These are phyloP conservation scores for Orchestia grillus DNA, from an alignment of 1,140 invertebrate genomes.

Conservation along the genomic window DNA sequence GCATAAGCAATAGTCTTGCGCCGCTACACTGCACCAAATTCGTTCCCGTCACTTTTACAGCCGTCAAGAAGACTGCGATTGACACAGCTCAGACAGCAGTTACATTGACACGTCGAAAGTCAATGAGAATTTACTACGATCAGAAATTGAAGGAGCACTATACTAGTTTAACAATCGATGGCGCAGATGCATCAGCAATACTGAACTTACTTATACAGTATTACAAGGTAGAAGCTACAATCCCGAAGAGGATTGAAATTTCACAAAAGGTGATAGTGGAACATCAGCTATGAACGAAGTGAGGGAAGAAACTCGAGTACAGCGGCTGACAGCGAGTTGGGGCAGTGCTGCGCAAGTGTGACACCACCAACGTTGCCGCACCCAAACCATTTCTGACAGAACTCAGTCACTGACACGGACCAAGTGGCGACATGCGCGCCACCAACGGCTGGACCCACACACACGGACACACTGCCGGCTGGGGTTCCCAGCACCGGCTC, in stretches of 20 bases:
- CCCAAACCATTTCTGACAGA: background rate
- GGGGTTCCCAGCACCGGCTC: background rate
- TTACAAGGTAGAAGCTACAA: background rate
- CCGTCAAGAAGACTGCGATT: background rate
- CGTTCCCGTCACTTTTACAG: background rate
- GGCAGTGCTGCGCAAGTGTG: background rate
- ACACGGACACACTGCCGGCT: background rate
- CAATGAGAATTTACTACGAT: background rate
- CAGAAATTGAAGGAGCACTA: background rate
- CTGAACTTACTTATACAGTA: background rate
- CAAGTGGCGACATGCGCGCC: slow-evolving; percentile 20
- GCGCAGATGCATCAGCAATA: background rate
- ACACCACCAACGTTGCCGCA: background rate
- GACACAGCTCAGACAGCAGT: background rate
- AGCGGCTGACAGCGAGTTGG: background rate
- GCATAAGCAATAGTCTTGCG: background rate
- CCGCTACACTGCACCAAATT: background rate
- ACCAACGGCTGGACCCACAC: background rate
- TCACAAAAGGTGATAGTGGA: background rate
- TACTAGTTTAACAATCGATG: background rate
- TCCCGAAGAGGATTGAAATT: background rate
- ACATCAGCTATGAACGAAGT: background rate
- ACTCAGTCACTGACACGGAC: slow-evolving; percentile 9
- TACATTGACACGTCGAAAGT: background rate
- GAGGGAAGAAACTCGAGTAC: background rate